phyloP scores from a whole-genome alignment of 2,888 invertebrate genomes.

The Platycheirus rosarum region DNA sequence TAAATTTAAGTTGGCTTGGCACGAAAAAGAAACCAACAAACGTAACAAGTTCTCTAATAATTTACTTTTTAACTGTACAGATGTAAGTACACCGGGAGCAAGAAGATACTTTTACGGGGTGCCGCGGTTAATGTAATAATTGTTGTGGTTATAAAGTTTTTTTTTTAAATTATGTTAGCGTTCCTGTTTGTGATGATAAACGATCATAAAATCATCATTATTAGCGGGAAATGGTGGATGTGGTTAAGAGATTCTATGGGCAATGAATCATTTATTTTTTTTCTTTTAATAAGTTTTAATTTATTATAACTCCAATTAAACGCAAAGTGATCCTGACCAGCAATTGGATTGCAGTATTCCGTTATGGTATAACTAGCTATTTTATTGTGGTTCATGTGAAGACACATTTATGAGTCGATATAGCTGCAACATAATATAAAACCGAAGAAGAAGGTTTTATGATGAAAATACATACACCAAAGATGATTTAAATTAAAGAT shows the following conservation, averaged over 20 bases:
- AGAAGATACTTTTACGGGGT: constrained; percentile 18
- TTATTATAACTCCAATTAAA: constrained; percentile 49
- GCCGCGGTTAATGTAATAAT: constrained; percentile 54
- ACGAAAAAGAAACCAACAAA: constrained; percentile 49
- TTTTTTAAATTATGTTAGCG: constrained; percentile 46
- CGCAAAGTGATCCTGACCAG: not conserved
- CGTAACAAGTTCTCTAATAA: constrained; percentile 34
- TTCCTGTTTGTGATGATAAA: constrained; percentile 41
- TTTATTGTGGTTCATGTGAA: no score
- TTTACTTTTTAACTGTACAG: not conserved
- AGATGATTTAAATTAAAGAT: no score
- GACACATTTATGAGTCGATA: no score
- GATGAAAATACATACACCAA: no score
- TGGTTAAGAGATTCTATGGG: constrained; percentile 38
- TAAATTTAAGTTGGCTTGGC: constrained; percentile 40
- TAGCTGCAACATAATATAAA: no score
- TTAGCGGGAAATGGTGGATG: constrained; percentile 54
- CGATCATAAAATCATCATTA: constrained; percentile 60
- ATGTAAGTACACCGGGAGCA: not conserved
- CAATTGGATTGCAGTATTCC: not conserved
- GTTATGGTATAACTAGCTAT: no score
- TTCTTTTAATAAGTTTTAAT: constrained; percentile 52
- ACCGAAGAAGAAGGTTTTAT: no score
- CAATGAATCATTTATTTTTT: constrained; percentile 46
- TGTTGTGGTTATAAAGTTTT: constrained; percentile 16